Base-by-base conservation (phyloP, 2,888 invertebrate species). In the Philopedon plagiatum region DNA sequence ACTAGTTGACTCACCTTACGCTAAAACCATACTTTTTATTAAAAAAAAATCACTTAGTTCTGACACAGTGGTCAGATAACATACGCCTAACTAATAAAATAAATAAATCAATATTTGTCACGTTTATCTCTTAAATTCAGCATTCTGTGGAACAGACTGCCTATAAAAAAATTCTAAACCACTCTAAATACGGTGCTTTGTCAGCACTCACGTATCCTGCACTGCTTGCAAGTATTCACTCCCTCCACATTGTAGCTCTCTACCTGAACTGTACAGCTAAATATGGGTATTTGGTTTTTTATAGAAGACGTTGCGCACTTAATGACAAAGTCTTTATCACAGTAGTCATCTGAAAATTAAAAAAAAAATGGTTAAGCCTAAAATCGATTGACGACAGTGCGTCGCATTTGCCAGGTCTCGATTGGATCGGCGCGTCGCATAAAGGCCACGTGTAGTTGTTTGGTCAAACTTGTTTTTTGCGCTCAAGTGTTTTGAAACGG, bases 181-280 rank as follows among this genome's bases (percentile, higher is more conserved):
- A n/a, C 57, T 57, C 23, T 57, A 37, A 19, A 54, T 11, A 7
- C 2, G 1, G 5, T n/a, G 23, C 1, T 57, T 34, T 41, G 62
- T 73, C 73, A 73, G 69, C 74, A 71, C 29, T 74, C 71, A 5
- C 71, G 61, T 37, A 67, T 41, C 34, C 41, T 79, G 72, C 80
- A 81, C 41, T 76, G 70, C 51, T 72, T 72, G 63, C 81, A 82
- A 15, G 73, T 76, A 73, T 76, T 81, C 78, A 87, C 85, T 37
- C 84, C 77, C 39, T 84, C 83, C 23, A 84, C 81, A 78, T 85
- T 83, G 76, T 86, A 87, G n/a, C 83, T 81, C 80, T 89, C 89
- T 60, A 88, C 85, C 82, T 89, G 89, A 37, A 89, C 83, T 5
- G 88, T 88, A 73, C 86, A 85, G 76, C 85, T 84, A 61, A 85